phyloP scores from a whole-genome alignment of 2,113 vertebrate genomes.

The Verasper variegatus region DNA sequence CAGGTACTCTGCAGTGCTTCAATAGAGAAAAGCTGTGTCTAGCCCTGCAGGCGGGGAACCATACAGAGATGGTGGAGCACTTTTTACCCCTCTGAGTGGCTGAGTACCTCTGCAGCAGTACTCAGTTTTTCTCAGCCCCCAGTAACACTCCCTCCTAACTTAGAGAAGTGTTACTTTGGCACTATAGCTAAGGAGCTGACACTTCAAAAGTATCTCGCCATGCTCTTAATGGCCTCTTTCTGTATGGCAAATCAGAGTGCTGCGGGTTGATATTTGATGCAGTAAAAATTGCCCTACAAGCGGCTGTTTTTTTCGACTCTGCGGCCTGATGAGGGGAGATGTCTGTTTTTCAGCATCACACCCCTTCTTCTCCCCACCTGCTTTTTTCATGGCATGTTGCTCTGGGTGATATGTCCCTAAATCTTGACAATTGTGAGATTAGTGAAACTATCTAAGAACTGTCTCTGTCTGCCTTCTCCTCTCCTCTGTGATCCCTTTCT shows the following conservation, averaged over 20 bases:
- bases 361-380: neutral
- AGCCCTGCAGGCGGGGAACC: constrained; percentile 40
- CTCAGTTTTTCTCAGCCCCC: constrained; percentile 13
- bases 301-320: neutral
- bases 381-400: constrained; percentile 13
- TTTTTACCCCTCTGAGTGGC: constrained; percentile 35
- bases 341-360: constrained; percentile 20
- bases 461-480: constrained; percentile 2
- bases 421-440: constrained; percentile 19
- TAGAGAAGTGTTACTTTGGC: constrained; percentile 44
- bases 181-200: constrained; percentile 50
- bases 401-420: constrained; percentile 2
- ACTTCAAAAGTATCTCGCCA: constrained; percentile 49
- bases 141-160: constrained; percentile 29
- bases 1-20: constrained; percentile 33
- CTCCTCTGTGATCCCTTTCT: neutral
- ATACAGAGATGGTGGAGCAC: constrained; percentile 17
- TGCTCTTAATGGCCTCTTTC: constrained; percentile 44
- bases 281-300: constrained; percentile 31
- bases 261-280: constrained; percentile 39
- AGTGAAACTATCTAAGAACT: constrained; percentile 6
- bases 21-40: constrained; percentile 17
- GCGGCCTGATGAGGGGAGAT: neutral
- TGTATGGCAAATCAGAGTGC: constrained; percentile 44
- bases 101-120: constrained; percentile 45